Base-by-base conservation (phyloP, 30 jellyfish, hydroid and myxozoan species). In the Aurelia coerulea region DNA sequence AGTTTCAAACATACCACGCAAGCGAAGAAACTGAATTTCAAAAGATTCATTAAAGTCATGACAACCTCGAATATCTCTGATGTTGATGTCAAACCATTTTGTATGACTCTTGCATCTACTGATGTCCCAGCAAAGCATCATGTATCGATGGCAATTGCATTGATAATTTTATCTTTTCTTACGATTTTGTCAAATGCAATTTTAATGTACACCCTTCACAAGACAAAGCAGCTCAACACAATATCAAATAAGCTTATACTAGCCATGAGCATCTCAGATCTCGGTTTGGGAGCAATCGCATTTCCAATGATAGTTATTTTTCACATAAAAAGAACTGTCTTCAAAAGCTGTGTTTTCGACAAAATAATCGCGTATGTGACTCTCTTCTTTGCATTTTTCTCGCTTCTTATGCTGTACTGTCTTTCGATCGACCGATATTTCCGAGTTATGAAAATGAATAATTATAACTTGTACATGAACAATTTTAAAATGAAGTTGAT, bases 391-490 rank as follows among this genome's bases (percentile, higher is more conserved):
- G 86, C 86, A 14, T 81, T 68, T 56, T 81, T 81, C 68, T 81
- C 91, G 13, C 59, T 81, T 62, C 62, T 81, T 59, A 81, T 81
- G 91, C 78, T 81, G 12, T 23, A 68, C 37, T 13, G 84, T 31
- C 66, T 81, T 16, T 81, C 84, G 23, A 5, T 68, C 29, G 91
- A 81, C 68, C 76, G 91, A 8, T 81, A 68, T 64, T 37, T 78
- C 23, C 80, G 66, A 76, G 91, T 81, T 8, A 70, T 76, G 58
- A 81, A 81, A 42, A 76, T 81, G 32, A 81, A 81, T 19, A 60
- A 31, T 37, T 81, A 81, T 85, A 81, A 34, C 50, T 58, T n/a
- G 37, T 81, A 68, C 84, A 81, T 81, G 91, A 81, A 81, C 72
- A 62, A 51, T 4, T 51, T 52, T 54, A 75, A 83, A 16, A 81